These are phyloP conservation scores for Myiothlypis chrysogaster DNA, from an alignment of 2,797 vertebrate species.

Conservation along the genomic window DNA sequence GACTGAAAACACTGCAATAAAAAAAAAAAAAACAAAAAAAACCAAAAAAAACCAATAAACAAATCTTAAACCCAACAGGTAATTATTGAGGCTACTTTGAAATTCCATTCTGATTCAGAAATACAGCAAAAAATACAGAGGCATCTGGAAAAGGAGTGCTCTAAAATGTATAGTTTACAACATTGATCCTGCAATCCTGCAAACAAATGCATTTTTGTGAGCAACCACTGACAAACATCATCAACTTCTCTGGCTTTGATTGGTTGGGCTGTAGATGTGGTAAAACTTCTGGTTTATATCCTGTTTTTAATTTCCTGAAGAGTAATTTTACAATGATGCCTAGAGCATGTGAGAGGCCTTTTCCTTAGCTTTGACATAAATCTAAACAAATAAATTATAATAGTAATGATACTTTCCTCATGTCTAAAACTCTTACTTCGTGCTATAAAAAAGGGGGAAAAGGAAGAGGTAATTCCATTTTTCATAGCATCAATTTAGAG, in stretches of 20 bases:
- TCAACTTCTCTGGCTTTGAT: neutral
- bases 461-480: neutral
- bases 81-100: neutral
- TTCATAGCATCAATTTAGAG: neutral
- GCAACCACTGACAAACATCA: neutral
- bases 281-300: neutral
- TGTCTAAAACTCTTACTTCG: neutral
- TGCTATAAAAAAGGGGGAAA: accelerated
- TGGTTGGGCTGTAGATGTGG: neutral
- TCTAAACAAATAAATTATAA: neutral
- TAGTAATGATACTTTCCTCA: neutral
- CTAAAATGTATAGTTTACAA: neutral
- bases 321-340: neutral
- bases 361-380: neutral
- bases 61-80: accelerated
- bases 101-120: neutral
- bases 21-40: neutral
- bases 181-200: neutral
- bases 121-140: neutral
- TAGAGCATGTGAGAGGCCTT: neutral
- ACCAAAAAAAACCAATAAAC: neutral
- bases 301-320: neutral
- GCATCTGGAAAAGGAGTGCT: neutral
- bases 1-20: neutral
- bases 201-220: accelerated